Evolutionary conservation across 2,888 invertebrate species (phyloP).

Genomic region (Melitaea athalia): DNA sequence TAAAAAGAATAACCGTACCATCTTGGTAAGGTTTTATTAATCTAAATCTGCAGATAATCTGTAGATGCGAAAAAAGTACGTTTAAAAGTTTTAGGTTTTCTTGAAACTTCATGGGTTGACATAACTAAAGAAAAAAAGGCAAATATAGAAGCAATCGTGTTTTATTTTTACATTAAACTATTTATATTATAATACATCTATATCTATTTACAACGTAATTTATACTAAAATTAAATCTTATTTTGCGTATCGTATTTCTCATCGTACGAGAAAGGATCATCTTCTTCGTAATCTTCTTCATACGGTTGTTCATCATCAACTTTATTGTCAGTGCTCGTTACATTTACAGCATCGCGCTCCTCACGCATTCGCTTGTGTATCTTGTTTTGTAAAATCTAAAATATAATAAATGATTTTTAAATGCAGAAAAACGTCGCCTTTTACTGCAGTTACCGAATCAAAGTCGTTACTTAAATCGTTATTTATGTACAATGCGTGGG

Average conservation of each 20-base stretch:
- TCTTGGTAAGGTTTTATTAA: too few relatives aligned
- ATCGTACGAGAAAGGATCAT: slow-evolving; percentile 38
- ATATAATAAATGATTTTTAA: slow-evolving; percentile 26
- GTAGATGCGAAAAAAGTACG: too few relatives aligned
- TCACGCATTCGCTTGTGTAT: slow-evolving; percentile 56
- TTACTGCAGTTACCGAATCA: too few relatives aligned
- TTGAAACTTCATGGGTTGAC: too few relatives aligned
- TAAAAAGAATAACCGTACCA: too few relatives aligned
- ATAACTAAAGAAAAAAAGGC: too few relatives aligned
- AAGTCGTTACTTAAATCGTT: too few relatives aligned
- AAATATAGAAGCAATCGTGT: too few relatives aligned
- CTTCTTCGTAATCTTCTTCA: slow-evolving; percentile 47
- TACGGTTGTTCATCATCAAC: slow-evolving; percentile 38
- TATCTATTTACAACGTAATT: background rate
- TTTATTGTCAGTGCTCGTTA: slow-evolving; percentile 35
- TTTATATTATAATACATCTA: slow-evolving; percentile 5
- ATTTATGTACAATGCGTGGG: too few relatives aligned
- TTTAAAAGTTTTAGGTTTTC: too few relatives aligned
- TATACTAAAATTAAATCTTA: background rate
- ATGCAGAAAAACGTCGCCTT: too few relatives aligned
- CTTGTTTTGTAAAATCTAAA: slow-evolving; percentile 68
- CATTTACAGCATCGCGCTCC: slow-evolving; percentile 36
- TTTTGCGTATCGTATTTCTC: slow-evolving; percentile 20
- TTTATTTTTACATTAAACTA: background rate
- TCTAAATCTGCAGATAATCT: too few relatives aligned